These are phyloP conservation scores for Chloropsis hardwickii DNA, from an alignment of 2,113 vertebrate species.

Conservation along the genomic window DNA sequence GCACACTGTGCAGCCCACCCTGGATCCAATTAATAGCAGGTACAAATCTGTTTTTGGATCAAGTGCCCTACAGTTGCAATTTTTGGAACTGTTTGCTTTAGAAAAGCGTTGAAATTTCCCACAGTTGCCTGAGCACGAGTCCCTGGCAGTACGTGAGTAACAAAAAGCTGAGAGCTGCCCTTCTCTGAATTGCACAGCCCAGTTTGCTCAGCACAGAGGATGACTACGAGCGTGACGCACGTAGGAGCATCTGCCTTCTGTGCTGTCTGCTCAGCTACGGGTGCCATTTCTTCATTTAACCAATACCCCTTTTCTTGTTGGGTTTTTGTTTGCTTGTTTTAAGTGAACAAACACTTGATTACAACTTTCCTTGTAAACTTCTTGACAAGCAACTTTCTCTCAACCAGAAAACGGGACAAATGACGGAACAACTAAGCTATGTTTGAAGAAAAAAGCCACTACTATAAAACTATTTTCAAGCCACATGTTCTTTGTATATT, in stretches of 20 bases:
- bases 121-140: background rate
- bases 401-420: background rate
- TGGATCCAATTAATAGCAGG: conserved; percentile 7
- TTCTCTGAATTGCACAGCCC: background rate
- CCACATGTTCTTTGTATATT: background rate
- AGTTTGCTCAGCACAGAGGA: background rate
- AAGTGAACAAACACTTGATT: background rate
- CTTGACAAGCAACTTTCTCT: background rate
- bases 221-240: background rate
- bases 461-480: background rate
- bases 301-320: background rate
- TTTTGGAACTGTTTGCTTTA: background rate
- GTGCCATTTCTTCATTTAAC: background rate
- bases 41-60: conserved; percentile 7
- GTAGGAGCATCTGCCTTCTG: rapidly evolving
- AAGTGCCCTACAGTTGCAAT: background rate
- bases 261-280: background rate
- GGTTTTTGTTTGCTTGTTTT: background rate
- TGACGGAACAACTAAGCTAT: rapidly evolving
- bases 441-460: background rate
- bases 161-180: background rate
- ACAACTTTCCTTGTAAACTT: background rate
- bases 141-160: background rate
- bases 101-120: background rate
- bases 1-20: background rate